Base-by-base conservation (phyloP, 1,140 invertebrate genomes). In the Drosophila pseudoobscura region DNA sequence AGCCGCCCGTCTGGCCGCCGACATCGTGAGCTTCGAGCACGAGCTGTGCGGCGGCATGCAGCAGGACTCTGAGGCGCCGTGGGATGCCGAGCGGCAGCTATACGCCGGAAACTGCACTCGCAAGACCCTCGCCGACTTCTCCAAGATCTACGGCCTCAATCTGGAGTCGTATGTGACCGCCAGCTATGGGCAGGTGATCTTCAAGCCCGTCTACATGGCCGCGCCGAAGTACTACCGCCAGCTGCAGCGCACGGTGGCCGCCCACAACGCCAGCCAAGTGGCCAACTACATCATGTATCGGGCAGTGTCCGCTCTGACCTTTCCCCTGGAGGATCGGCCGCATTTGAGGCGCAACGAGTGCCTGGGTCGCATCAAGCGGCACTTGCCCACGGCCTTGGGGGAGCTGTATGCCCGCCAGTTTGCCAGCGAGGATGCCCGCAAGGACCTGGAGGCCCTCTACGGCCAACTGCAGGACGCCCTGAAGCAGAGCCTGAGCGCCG, bases 201-300 rank as follows among this genome's bases (percentile, higher is more conserved):
- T 53, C n/a, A 84, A 71, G 6, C 89, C 89, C 0, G 85, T 91
- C 6, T 91, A 74, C 13, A 91, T 91, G 89, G 74, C 73, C 2
- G 57, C 79, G 3, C 80, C 78, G 2, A 46, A 69, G 1, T 91
- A 91, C 22, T 91, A 75, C 47, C 53, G 54, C 0, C 85, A 91
- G 11, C 62, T 91, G 0, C 57, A 88, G 9, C 77, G 75, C 20
- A 84, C 87, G 4, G 24, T 89, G 31, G 53, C 59, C 9, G 53
- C 75, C 2, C 71, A 73, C 17, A 89, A 90, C 29, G 60, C 45
- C 3, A 84, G 70, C 11, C 58, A 80, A 13, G 56, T 91, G 20
- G 89, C 89, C 2, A 91, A 91, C 49, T 91, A 91, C 29, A 71
- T 91, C 0, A 91, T 91, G 89, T 91, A 91, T 22, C 66, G 89